Percentiles rank a stretch among this genome's conserved stretches.
Conservation (phyloP, 35 echinoderm and acorn worm species). For the Apostichopus parvimensis region DNA sequence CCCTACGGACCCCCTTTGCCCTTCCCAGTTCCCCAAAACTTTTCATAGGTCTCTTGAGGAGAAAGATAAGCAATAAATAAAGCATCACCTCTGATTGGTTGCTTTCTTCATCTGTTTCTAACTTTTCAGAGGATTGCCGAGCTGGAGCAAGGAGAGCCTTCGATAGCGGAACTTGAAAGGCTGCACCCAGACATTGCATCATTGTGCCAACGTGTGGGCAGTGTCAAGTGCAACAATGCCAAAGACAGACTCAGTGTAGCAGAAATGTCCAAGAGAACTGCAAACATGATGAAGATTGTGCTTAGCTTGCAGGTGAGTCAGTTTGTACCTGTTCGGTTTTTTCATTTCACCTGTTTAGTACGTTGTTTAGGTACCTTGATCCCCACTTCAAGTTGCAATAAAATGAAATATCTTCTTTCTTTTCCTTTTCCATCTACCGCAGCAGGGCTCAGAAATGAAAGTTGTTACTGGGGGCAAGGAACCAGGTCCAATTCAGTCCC, state of each 20-base stretch:
- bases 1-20: no score
- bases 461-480: neutral
- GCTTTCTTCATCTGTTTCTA: neutral
- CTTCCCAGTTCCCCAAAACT: no score
- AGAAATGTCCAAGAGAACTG: conserved; percentile 84
- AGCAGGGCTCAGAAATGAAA: conserved; percentile 20
- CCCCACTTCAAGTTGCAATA: no score
- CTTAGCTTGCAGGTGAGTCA: conserved; percentile 70
- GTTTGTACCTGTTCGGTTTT: no score
- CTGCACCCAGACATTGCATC: conserved; percentile 93
- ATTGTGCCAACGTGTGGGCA: conserved; percentile 78
- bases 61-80: neutral
- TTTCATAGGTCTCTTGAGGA: no score
- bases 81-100: neutral
- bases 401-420: neutral
- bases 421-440: neutral
- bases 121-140: conserved; percentile 22
- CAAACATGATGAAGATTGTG: conserved; percentile 95
- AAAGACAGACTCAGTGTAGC: conserved; percentile 88
- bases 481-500: conserved; percentile 43
- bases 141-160: conserved; percentile 62
- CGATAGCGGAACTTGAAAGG: conserved; percentile 79
- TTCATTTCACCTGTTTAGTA: no score
- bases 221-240: conserved; percentile 65
- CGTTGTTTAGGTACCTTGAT: no score